phyloP scores from a whole-genome alignment of 2,888 invertebrate species.

The Athalia circularis region DNA sequence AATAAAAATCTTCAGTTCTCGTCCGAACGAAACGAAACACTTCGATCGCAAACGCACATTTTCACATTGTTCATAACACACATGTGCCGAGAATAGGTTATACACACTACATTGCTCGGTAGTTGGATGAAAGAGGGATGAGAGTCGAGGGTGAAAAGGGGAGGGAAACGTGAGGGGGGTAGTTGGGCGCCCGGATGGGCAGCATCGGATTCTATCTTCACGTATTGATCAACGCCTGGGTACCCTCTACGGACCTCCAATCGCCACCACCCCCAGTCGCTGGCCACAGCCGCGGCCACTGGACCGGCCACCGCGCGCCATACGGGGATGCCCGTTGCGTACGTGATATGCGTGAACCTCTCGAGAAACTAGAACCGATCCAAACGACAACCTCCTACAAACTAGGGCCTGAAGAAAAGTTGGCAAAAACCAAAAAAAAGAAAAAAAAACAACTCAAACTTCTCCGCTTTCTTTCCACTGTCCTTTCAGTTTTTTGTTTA shows the following conservation, averaged over 20 bases:
- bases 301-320: conserved; percentile 68
- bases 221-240: conserved; percentile 75
- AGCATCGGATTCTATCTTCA: conserved; percentile 75
- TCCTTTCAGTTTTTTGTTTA: too few species aligned
- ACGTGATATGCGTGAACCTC: conserved; percentile 34
- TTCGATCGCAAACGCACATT: too few species aligned
- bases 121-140: conserved; percentile 36
- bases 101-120: too few species aligned
- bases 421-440: too few species aligned
- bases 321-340: conserved; percentile 17
- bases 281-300: conserved; percentile 70
- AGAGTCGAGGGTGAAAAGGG: conserved; percentile 48
- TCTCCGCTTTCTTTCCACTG: too few species aligned
- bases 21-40: too few species aligned
- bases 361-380: conserved; percentile 3
- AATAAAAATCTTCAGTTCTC: too few species aligned
- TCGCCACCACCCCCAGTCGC: conserved; percentile 70
- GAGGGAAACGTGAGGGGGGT: conserved; percentile 39
- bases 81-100: too few species aligned
- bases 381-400: not conserved
- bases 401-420: not conserved
- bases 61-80: too few species aligned
- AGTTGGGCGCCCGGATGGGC: conserved; percentile 64
- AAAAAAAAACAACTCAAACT: too few species aligned
- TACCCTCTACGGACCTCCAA: conserved; percentile 66